Evolutionary conservation across 2,888 invertebrate species (phyloP).

Genomic region (Myathropa florea): DNA sequence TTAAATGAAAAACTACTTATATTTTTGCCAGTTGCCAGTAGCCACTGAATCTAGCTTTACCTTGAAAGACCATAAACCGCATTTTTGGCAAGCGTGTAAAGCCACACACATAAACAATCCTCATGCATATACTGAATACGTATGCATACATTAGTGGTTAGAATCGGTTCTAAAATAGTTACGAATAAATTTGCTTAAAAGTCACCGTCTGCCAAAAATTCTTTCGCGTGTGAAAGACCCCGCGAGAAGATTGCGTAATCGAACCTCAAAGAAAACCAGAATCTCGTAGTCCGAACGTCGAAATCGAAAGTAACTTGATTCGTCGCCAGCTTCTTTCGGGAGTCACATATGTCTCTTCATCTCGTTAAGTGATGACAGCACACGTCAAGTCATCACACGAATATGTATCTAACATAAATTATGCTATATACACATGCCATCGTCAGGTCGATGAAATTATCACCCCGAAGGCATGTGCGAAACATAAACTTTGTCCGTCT

Average conservation of each 20-base stretch:
- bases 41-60: not conserved
- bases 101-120: not conserved
- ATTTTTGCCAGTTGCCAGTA: not conserved
- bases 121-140: not conserved
- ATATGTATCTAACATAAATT: not conserved
- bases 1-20: not conserved
- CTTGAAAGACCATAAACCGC: not conserved
- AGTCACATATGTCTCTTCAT: not conserved
- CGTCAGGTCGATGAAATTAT: not conserved
- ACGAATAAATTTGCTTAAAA: slow-evolving; percentile 27
- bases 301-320: slow-evolving; percentile 26
- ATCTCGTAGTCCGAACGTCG: not conserved
- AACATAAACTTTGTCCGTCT: not conserved
- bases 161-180: slow-evolving; percentile 1
- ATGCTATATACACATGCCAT: no score
- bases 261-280: not conserved
- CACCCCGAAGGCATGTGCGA: not conserved
- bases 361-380: not conserved
- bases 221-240: slow-evolving; percentile 20
- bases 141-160: not conserved
- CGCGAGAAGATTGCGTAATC: slow-evolving; percentile 18
- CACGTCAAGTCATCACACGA: not conserved
- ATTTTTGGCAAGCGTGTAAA: not conserved
- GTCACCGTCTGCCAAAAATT: not conserved
- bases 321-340: no score